Evolutionary conservation across 2,113 vertebrate species (phyloP).

Genomic region (Apteryx mantelli): DNA sequence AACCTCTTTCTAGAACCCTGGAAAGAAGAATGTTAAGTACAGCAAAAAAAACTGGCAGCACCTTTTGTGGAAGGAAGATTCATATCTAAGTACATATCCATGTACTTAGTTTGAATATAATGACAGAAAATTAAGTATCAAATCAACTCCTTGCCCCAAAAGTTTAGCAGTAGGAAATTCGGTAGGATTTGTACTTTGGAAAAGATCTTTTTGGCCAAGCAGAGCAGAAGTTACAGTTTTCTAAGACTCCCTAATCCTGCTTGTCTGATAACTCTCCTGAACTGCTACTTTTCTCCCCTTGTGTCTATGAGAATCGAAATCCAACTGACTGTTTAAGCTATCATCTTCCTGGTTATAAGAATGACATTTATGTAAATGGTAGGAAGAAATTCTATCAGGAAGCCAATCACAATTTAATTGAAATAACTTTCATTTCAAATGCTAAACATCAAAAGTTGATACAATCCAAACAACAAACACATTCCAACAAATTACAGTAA

Average conservation of each 20-base stretch:
- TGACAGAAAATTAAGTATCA: neutral
- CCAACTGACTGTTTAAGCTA: neutral
- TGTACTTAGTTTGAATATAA: neutral
- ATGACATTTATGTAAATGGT: neutral
- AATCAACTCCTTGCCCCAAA: neutral
- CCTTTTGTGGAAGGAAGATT: neutral
- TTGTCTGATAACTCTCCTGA: neutral
- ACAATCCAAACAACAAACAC: neutral
- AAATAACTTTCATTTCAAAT: neutral
- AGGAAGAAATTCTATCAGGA: neutral
- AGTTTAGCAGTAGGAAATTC: neutral
- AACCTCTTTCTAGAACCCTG: neutral
- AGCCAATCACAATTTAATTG: neutral
- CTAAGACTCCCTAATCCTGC: neutral
- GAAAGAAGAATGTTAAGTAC: neutral
- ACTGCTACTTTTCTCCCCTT: neutral
- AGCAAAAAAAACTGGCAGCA: neutral
- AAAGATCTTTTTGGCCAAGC: neutral
- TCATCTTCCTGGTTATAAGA: neutral
- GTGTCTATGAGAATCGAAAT: neutral
- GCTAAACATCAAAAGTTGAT: neutral
- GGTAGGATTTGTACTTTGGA: neutral
- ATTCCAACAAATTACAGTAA: neutral
- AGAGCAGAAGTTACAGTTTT: neutral
- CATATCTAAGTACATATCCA: neutral